Evolutionary conservation across 2,797 vertebrate genomes (phyloP).

Genomic region (Sylvia borin): DNA sequence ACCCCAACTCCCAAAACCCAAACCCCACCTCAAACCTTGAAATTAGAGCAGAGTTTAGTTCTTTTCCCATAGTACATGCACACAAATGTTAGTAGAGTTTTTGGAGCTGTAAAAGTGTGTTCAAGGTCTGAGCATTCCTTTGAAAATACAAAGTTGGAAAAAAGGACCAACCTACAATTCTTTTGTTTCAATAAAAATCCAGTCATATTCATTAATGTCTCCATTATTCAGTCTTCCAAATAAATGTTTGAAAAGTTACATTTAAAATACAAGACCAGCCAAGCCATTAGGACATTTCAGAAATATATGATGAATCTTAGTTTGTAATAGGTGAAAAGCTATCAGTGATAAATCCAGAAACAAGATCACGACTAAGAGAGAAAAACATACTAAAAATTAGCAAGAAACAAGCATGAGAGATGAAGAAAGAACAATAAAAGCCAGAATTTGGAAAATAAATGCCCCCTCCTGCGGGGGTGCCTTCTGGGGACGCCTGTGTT

Average conservation of each 20-base stretch:
- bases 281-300: not conserved
- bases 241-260: not conserved
- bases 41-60: not conserved
- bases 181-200: not conserved
- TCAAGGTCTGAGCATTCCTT: not conserved
- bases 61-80: not conserved
- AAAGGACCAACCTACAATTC: not conserved
- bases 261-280: not conserved
- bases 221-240: not conserved
- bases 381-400: not conserved
- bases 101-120: not conserved
- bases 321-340: not conserved
- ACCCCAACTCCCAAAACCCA: accelerated
- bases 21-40: not conserved
- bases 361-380: not conserved
- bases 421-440: not conserved
- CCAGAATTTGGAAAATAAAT: not conserved
- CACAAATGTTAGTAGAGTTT: not conserved
- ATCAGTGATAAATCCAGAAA: not conserved
- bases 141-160: not conserved
- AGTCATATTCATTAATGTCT: not conserved
- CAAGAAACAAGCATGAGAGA: not conserved
- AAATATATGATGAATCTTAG: not conserved
- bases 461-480: no score
- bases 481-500: no score